Percentiles rank a stretch among this genome's conserved stretches.
phyloP scores from a whole-genome alignment of 2,113 vertebrate genomes.

The Stigmatopora nigra region DNA sequence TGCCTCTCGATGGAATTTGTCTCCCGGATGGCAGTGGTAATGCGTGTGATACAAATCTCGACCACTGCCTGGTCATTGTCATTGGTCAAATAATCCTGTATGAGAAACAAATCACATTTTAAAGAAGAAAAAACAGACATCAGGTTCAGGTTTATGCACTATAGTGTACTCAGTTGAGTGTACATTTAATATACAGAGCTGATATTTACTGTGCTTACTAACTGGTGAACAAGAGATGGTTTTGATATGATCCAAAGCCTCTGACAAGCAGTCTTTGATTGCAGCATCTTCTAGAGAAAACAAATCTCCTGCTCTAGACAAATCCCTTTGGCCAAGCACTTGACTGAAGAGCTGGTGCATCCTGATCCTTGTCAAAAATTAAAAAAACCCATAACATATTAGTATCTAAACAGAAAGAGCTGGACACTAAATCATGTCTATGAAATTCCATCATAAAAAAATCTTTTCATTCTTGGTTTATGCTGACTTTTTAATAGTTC shows the following conservation, averaged over 20 bases:
- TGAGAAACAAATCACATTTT: neutral
- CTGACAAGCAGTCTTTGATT: conserved; percentile 85
- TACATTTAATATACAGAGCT: neutral
- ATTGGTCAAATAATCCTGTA: conserved; percentile 88
- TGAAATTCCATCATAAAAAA: neutral
- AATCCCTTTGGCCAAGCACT: conserved; percentile 87
- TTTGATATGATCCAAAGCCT: conserved; percentile 90
- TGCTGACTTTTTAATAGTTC: neutral
- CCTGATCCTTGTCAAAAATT: conserved; percentile 37
- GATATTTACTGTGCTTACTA: conserved; percentile 46
- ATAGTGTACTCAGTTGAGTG: neutral
- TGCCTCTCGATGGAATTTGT: conserved; percentile 84
- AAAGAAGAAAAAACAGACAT: neutral
- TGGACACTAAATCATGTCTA: conserved; percentile 12
- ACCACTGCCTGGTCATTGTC: conserved; percentile 96
- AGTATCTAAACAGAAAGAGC: conserved; percentile 14
- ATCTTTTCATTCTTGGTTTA: neutral
- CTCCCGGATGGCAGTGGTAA: conserved; percentile 89
- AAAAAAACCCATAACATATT: conserved; percentile 8
- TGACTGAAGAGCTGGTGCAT: conserved; percentile 92
- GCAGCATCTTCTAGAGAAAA: conserved; percentile 89
- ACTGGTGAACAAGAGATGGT: conserved; percentile 86
- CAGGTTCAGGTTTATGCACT: neutral
- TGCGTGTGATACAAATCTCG: conserved; percentile 91
- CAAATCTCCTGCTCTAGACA: conserved; percentile 89